These are phyloP conservation scores for Acomys russatus DNA, from an alignment of 2,797 vertebrate species.

Conservation along the genomic window DNA sequence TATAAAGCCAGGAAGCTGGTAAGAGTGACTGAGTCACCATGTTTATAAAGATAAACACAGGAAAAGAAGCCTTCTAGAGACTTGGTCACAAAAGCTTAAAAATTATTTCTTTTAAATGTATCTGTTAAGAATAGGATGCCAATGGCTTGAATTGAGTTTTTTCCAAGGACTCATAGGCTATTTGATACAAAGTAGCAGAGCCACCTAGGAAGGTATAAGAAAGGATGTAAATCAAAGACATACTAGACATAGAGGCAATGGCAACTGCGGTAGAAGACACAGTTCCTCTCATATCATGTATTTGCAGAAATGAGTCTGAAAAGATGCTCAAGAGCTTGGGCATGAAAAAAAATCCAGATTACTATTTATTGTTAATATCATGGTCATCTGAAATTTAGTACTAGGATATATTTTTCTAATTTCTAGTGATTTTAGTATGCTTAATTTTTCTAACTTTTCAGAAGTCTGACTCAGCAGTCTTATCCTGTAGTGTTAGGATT, in stretches of 20 bases:
- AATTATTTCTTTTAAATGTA: background rate
- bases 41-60: conserved; percentile 14
- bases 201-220: conserved; percentile 60
- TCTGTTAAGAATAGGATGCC: background rate
- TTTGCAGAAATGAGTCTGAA: background rate
- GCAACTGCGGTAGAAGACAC: background rate
- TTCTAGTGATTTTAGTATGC: conserved; percentile 54
- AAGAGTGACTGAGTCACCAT: conserved; percentile 11
- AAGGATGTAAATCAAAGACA: conserved; percentile 46
- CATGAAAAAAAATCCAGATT: background rate
- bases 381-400: conserved; percentile 56
- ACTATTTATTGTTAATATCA: background rate
- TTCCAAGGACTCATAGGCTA: background rate
- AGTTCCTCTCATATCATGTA: conserved; percentile 1
- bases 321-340: background rate
- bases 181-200: conserved; percentile 13
- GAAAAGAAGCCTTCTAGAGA: conserved; percentile 53
- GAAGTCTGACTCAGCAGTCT: conserved; percentile 47
- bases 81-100: background rate
- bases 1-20: conserved; percentile 36
- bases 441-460: conserved; percentile 51
- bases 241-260: background rate
- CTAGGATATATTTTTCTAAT: conserved; percentile 59
- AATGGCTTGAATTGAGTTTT: conserved; percentile 29
- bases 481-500: conserved; percentile 13